Percentiles rank a stretch among this genome's conserved stretches.
These are phyloP conservation scores for Eublepharis macularius DNA, from an alignment of 2,113 vertebrate genomes.

Conservation along the genomic window DNA sequence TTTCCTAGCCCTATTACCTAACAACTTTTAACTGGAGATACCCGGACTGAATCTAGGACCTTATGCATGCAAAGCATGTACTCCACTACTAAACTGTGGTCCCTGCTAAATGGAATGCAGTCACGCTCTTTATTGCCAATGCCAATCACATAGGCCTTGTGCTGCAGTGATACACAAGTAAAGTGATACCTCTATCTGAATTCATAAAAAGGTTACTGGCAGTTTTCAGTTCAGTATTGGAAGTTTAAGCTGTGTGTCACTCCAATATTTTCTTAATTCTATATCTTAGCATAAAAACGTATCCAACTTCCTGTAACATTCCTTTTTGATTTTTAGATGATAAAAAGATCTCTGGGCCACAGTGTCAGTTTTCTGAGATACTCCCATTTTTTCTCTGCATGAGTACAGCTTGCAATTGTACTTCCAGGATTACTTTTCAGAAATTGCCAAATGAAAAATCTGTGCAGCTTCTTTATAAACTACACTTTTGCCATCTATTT, in stretches of 20 bases:
- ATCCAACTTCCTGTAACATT: not conserved
- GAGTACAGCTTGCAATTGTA: not conserved
- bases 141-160: not conserved
- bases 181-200: too few species aligned
- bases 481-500: not conserved
- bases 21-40: not conserved
- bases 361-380: constrained; percentile 6
- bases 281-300: not conserved
- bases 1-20: not conserved
- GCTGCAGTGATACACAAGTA: not conserved
- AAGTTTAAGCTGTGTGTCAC: not conserved
- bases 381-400: not conserved
- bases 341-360: not conserved
- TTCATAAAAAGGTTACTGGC: not conserved
- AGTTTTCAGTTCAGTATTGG: not conserved
- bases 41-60: not conserved
- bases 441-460: constrained; percentile 13
- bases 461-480: not conserved
- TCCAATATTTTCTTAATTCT: not conserved
- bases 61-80: not conserved
- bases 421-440: not conserved
- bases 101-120: not conserved
- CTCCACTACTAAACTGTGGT: not conserved
- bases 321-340: not conserved
- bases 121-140: not conserved